These are phyloP conservation scores for Hippocampus abdominalis DNA, from an alignment of 2,113 vertebrate species.

Conservation along the genomic window DNA sequence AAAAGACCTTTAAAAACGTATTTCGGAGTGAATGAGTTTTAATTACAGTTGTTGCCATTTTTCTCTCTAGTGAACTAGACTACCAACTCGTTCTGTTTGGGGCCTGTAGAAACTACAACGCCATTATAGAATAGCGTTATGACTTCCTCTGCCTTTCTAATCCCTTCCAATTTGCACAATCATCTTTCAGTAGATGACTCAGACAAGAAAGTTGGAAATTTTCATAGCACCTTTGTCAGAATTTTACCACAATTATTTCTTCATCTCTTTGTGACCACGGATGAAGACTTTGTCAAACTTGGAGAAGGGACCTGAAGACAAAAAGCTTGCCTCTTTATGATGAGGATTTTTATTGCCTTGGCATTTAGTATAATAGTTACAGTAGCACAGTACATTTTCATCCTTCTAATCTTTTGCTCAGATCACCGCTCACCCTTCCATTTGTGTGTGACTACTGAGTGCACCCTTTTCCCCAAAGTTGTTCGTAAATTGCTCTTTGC, in stretches of 20 bases:
- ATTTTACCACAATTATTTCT: background rate
- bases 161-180: slow-evolving; percentile 9
- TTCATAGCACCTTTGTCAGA: slow-evolving; percentile 9
- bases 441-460: slow-evolving; percentile 8
- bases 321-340: background rate
- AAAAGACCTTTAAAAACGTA: no score
- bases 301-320: background rate
- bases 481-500: slow-evolving; percentile 58
- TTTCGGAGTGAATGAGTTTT: no score
- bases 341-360: background rate
- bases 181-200: slow-evolving; percentile 21
- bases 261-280: background rate
- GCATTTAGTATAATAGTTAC: background rate
- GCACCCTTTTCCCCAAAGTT: slow-evolving; percentile 34
- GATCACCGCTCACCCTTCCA: background rate
- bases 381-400: background rate
- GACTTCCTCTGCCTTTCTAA: slow-evolving; percentile 9
- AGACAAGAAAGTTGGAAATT: slow-evolving; percentile 24
- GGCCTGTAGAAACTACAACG: slow-evolving; percentile 2
- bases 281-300: background rate
- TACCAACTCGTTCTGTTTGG: background rate
- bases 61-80: background rate
- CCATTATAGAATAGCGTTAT: slow-evolving; percentile 27
- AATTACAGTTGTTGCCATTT: background rate
- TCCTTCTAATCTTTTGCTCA: background rate